Evolutionary conservation across 1,140 invertebrate genomes (phyloP), one percentile per base, ranked within the genome.

Genomic region (Radopholus similis): DNA sequence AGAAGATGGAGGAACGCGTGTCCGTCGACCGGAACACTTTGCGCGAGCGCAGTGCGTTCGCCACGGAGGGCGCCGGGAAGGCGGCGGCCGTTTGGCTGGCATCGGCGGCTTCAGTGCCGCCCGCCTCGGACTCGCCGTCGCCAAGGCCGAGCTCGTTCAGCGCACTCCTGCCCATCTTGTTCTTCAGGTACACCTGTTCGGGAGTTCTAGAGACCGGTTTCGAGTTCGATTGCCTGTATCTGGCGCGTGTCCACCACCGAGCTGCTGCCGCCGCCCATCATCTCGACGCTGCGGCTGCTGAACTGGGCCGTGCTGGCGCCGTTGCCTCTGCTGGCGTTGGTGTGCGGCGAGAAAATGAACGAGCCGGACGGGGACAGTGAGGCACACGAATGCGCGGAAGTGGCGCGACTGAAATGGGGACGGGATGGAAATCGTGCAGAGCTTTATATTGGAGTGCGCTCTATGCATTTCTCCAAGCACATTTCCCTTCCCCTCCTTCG

Each of bases 161-260:
- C 9, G 34, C 65, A 2, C 18, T 26, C 18, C 44, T 40, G 56
- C 47, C 56, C 18, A 59, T 30, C 0, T 32, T 26, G 11, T 73
- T 71, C 18, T 68, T 68, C 66, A 67, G 21, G 35, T 34, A 69
- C 21, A 67, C 15, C 47, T 51, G 11, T 42, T 42, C 38, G 11
- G 1, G n/a, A 40, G 1, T 40, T 1, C n/a, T 40, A n/a, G 11
- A 13, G 38, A 42, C 18, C 38, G 11, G 38, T 13, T 42, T 42
- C 18, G 42, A 47, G 18, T 42, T 37, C n/a, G 11, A 32, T 15
- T 21, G 23, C 51, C 26, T 70, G 68, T 30, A 70, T 70, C 8
- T 70, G 69, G 0, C 69, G 51, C 15, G 69, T 59, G 37, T 70
- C 68, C 21, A 70, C 32, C 28, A 54, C 38, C 13, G 51, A 21